Base-by-base conservation (phyloP, 2,113 vertebrate species). In the Cryptotis parvus region DNA sequence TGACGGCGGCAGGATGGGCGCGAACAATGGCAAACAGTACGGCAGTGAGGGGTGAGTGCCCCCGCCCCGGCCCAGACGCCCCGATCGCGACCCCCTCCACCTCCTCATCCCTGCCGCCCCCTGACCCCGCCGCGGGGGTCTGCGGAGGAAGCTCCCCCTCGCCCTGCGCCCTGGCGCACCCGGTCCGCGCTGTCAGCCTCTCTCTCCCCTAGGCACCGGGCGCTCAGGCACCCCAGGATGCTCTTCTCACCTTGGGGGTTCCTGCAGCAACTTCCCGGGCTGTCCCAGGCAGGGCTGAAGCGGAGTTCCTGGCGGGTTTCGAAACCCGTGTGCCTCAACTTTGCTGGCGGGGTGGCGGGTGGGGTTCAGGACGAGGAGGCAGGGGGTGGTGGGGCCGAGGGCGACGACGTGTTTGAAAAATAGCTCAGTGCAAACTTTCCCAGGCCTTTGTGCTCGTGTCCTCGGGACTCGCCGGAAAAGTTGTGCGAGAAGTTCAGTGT, bases 11-110 rank as follows among this genome's bases (percentile, higher is more conserved):
- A 98, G 98, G 98, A 99, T 99, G 99, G 99, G 99, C 96, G 99
- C 99, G 95, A 99, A 99, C 98, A 99, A 99, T 98, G 99, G 99
- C 98, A 99, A 99, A 97, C 99, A 98, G 97, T 99, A 98, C 97
- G 99, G 99, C 98, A 99, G 99, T 96, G 99, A 99, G 98, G 98
- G 99, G 99, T 99, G 98, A 98, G 99, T 97, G 96, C 6, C 55
- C 55, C 8, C 18, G 55, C 20, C 18, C 55, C 24, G 18, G 22
- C 55, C 92, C 89, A 87, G 49, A 52, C 5, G 89, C 94, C 79
- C 26, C 24, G 27, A 55, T 82, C 79, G 69, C 58, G 9, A 35
- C 24, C 66, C 87, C 31, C 6, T 9, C 55, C 61, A 27, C 33
- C 35, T 55, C 41, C 69, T 43, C 58, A 22, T n/a, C n/a, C n/a